phyloP scores from a whole-genome alignment of 2,797 vertebrate genomes.

The Nyctalus aviator region DNA sequence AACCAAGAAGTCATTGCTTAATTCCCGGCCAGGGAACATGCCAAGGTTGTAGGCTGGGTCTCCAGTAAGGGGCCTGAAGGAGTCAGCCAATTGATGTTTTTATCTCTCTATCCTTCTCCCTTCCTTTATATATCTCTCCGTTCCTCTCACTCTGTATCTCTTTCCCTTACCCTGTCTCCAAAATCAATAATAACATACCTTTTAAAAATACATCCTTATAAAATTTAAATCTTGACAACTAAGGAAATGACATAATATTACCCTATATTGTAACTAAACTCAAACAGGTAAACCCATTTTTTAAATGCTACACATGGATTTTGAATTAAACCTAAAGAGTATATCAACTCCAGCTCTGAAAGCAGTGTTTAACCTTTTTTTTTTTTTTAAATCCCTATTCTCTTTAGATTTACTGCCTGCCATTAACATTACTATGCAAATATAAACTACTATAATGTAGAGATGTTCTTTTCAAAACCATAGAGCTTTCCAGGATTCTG shows the following conservation, averaged over 20 bases:
- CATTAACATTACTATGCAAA: conserved; percentile 44
- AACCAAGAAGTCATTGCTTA: too few species aligned
- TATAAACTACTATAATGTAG: conserved; percentile 27
- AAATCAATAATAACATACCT: too few species aligned
- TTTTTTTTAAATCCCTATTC: not conserved
- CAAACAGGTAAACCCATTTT: conserved; percentile 12
- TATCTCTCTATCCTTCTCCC: too few species aligned
- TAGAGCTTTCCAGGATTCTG: conserved; percentile 6
- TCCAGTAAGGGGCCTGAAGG: too few species aligned
- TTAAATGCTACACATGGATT: not conserved
- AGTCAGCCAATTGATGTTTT: too few species aligned
- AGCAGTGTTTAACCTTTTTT: conserved; percentile 9
- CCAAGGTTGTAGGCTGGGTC: too few species aligned
- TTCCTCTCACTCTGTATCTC: too few species aligned
- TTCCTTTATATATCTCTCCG: too few species aligned
- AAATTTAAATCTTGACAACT: conserved; percentile 28
- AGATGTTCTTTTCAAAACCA: conserved; percentile 45
- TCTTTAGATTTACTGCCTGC: conserved; percentile 13
- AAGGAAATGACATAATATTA: not conserved
- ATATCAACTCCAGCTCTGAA: conserved; percentile 10
- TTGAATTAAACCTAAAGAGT: conserved; percentile 37
- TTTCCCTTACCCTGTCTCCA: too few species aligned
- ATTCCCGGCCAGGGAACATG: too few species aligned
- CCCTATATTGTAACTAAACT: not conserved
- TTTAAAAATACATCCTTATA: not conserved